A percentile compares a stretch with the other conserved stretches of the same genome.
Conservation (phyloP, 2,888 invertebrate genomes). For the Blastobasis adustella region DNA sequence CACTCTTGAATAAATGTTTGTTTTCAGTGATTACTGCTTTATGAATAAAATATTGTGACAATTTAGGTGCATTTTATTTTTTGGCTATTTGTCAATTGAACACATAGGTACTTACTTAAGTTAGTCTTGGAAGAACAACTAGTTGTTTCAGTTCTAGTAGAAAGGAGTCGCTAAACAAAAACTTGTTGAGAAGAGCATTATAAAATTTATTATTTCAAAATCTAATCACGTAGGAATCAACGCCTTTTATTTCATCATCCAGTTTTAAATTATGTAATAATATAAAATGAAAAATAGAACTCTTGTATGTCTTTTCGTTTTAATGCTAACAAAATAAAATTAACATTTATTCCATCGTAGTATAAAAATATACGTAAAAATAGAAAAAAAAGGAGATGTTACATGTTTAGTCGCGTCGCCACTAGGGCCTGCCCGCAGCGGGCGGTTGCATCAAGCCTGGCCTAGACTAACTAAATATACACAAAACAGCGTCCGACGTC, state of each 20-base stretch:
- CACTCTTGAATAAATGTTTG: too few relatives aligned
- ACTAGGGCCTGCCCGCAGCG: not conserved
- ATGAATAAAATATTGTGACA: too few relatives aligned
- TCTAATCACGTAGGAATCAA: conserved; percentile 33
- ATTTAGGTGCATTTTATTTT: too few relatives aligned
- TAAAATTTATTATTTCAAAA: conserved; percentile 70
- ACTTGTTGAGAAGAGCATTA: conserved; percentile 60
- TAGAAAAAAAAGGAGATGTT: conserved; percentile 54
- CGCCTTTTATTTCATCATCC: conserved; percentile 47
- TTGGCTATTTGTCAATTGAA: too few relatives aligned
- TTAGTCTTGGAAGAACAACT: too few relatives aligned
- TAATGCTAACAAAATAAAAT: conserved; percentile 74
- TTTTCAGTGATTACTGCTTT: too few relatives aligned
- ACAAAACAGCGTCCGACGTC: too few relatives aligned
- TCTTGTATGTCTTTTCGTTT: conserved; percentile 70
- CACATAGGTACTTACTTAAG: too few relatives aligned
- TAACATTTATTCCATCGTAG: conserved; percentile 70
- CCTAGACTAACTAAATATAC: not conserved
- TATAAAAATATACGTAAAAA: conserved; percentile 73
- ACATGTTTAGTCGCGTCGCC: conserved; percentile 35
- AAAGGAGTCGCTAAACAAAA: conserved; percentile 31
- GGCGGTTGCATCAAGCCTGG: conserved; percentile 3
- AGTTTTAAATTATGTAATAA: conserved; percentile 19
- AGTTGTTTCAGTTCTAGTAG: too few relatives aligned
- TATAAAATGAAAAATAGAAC: conserved; percentile 56